A percentile compares a stretch with the other conserved stretches of the same genome.
These are phyloP conservation scores for Myripristis murdjan DNA, from an alignment of 2,797 vertebrate species.

Conservation along the genomic window DNA sequence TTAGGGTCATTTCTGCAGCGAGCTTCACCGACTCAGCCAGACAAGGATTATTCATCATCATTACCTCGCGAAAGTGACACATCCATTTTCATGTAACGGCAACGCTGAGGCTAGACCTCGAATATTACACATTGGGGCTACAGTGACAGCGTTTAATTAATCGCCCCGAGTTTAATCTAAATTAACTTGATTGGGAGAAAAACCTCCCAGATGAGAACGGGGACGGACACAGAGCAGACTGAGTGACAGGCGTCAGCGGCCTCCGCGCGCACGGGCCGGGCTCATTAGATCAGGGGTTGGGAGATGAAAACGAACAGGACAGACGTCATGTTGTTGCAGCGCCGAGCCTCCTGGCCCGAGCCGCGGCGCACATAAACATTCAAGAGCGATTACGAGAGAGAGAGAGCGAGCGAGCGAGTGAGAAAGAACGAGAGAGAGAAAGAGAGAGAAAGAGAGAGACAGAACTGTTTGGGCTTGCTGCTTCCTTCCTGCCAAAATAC, in stretches of 20 bases:
- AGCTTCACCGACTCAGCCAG: too few species aligned
- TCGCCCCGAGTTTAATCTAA: too few species aligned
- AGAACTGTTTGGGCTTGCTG: conserved; percentile 58
- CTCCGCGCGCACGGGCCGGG: not conserved
- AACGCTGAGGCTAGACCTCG: too few species aligned
- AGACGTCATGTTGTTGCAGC: conserved; percentile 10
- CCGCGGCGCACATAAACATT: conserved; percentile 53
- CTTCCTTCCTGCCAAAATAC: conserved; percentile 76
- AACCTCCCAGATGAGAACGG: not conserved
- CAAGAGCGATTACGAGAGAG: conserved; percentile 44
- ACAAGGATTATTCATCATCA: too few species aligned
- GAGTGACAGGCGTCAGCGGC: not conserved
- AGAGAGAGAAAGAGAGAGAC: conserved; percentile 6
- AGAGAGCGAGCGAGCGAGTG: not conserved
- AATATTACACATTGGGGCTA: not conserved
- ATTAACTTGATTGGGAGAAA: not conserved
- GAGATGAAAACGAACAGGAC: not conserved
- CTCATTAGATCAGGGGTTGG: not conserved
- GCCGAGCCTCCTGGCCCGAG: conserved; percentile 6
- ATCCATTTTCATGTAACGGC: too few species aligned
- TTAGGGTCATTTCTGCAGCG: too few species aligned
- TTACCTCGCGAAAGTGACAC: too few species aligned
- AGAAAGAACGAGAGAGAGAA: conserved; percentile 6
- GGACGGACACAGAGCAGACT: not conserved
- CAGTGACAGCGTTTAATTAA: not conserved